Conservation (phyloP, 2,797 vertebrate genomes). For the Microcaecilia unicolor region DNA sequence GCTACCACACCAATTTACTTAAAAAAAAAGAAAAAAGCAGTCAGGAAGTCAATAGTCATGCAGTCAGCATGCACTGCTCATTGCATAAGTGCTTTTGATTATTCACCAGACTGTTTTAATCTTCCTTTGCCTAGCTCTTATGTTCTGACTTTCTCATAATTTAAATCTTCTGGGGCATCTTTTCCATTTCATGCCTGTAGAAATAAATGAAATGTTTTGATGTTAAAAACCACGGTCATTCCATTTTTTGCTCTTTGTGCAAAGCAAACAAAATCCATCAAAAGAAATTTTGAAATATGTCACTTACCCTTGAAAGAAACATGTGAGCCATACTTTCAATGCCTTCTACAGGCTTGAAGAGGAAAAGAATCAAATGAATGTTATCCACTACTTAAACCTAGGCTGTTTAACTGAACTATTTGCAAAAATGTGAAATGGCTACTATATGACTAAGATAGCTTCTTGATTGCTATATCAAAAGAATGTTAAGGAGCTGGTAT, state of each 20-base stretch:
- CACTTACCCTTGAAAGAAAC: neutral
- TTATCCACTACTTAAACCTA: slow-evolving; percentile 20
- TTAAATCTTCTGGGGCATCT: neutral
- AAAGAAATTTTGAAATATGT: neutral
- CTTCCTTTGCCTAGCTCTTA: neutral
- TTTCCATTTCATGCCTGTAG: slow-evolving; percentile 9
- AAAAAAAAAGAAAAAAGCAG: too few species aligned
- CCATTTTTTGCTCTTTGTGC: slow-evolving; percentile 1
- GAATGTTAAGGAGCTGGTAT: too few species aligned
- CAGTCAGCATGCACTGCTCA: too few species aligned
- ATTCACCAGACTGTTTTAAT: too few species aligned
- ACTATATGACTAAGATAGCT: too few species aligned
- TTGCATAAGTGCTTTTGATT: too few species aligned
- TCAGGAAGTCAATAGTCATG: too few species aligned
- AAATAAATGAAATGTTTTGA: slow-evolving; percentile 11
- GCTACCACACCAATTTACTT: too few species aligned
- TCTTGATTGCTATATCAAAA: too few species aligned
- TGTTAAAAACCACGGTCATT: neutral
- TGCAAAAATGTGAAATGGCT: too few species aligned
- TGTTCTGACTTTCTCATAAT: slow-evolving; percentile 2
- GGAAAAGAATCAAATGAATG: too few species aligned
- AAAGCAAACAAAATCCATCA: neutral
- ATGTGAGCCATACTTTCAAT: slow-evolving; percentile 19
- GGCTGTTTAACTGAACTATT: too few species aligned
- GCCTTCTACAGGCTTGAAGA: slow-evolving; percentile 15